Evolutionary conservation across 2,888 invertebrate genomes (phyloP), one percentile per base, ranked within the genome.

Genomic region (Polyommatus icarus): DNA sequence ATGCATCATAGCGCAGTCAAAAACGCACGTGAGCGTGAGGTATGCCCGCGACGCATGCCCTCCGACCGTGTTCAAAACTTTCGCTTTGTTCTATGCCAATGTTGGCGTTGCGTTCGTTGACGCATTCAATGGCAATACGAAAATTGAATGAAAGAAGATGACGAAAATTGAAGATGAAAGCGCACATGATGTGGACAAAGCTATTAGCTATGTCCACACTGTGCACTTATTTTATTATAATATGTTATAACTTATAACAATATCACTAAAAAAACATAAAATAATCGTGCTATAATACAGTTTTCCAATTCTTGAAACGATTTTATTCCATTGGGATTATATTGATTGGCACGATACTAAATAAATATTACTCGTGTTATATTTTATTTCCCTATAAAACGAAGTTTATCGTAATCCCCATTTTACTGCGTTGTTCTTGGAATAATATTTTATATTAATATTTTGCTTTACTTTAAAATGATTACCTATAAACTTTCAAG

Each of bases 341-440:
- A 67, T 20, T 67, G 12, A 29, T 67, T 67, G 24, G 67, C 12
- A 29, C 24, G 67, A 7, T 67, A 29, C 67, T 12, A 67, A 67
- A 67, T 29, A 29, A 15, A 67, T 59, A 29, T 29, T 67, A 29
- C 67, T 67, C 67, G 67, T 29, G 24, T 67, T 67, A 67, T 67
- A 67, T 29, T 67, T 67, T 67, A 67, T 67, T 67, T 24, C 67
- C 24, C 29, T 29, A 67, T 67, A 67, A 67, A 67, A 67, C 29
- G 24, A 15, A 67, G 29, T 32, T 32, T 67, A 67, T 67, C 29
- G 67, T 6, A 67, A 32, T 67, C 29, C 10, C 24, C 67, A 15
- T 32, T 18, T 67, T 32, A 61, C 12, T 61, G 61, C 20, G 10
- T 4, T 61, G 61, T 61, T 61, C 61, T 61, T 10, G 20, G 24